Evolutionary conservation across 92 coral and sea anemone species (phyloP), one percentile per base, ranked within the genome.

Genomic region (Actinostola sp.): DNA sequence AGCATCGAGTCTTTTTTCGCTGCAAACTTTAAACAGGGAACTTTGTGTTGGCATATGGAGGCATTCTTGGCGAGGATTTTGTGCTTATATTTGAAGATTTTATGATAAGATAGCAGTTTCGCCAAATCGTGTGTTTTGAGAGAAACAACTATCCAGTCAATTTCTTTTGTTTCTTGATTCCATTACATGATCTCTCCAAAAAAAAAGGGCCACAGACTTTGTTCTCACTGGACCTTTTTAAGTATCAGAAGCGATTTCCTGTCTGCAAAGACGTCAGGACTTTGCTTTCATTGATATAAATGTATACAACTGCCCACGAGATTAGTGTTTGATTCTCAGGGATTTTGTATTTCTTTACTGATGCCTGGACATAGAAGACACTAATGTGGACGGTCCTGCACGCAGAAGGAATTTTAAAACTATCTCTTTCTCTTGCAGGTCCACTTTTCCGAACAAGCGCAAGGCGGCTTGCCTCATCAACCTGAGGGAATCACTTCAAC

Each of bases 381-480:
- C 11, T 36, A 11, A 36, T 4, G 4, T 36, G 42, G 6, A 36
- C 6, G 11, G 42, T 4, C 11, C 11, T 36, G 42, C 11, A 36
- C 6, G 11, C 6, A 36, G 42, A 36, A 35, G 24, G 20, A 15
- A 35, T 28, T 58, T 71, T 9, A 14, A 61, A 19, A 52, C 59
- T 61, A 14, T 29, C 23, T 31, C 9, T n/a, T 31, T 30, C 38
- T 42, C 31, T 56, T 71, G 25, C 64, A 91, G 97, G 97, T 91
- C 60, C 97, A 91, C 76, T 91, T 87, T 72, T 87, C 92, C 26
- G 97, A 91, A 58, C 97, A 91, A 74, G 89, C 89, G 8, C 97
- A 86, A 1, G 93, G 76, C 17, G 67, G 71, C 56, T 51, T 83
- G 79, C 87, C 76, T 2, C 72, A 79, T 44, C 92, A 78, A 43